phyloP scores from a whole-genome alignment of 2,797 vertebrate species.

The Erethizon dorsatum region DNA sequence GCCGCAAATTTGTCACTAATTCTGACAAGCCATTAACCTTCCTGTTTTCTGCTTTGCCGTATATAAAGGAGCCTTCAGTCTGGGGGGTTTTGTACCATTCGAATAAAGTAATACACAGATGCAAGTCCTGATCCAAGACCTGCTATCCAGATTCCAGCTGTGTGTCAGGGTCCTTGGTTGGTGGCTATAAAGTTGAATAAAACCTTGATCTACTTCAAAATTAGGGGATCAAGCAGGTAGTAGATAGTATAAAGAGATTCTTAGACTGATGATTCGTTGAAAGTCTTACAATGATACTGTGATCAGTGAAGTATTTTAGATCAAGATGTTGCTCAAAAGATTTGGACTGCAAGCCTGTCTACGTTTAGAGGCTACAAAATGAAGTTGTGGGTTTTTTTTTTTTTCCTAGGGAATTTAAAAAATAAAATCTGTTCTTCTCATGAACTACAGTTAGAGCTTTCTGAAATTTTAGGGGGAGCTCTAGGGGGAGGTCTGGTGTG shows the following conservation, averaged over 20 bases:
- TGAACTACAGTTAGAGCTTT: neutral
- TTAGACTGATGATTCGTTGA: neutral
- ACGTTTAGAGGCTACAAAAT: neutral
- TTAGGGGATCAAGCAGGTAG: neutral
- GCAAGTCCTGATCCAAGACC: conserved; percentile 31
- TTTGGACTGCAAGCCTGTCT: neutral
- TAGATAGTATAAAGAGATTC: neutral
- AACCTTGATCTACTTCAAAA: conserved; percentile 69
- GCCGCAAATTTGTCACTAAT: conserved; percentile 81
- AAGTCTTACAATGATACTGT: conserved; percentile 7
- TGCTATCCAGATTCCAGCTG: conserved; percentile 48
- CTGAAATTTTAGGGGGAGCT: neutral
- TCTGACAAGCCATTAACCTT: conserved; percentile 82
- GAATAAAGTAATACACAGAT: conserved; percentile 61
- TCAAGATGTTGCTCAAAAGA: neutral
- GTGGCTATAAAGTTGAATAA: conserved; percentile 42
- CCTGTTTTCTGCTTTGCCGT: conserved; percentile 77
- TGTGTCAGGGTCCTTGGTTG: neutral
- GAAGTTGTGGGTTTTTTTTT: conserved; percentile 38
- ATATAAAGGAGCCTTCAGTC: conserved; percentile 61
- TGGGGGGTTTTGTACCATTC: conserved; percentile 60
- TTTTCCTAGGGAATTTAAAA: conserved; percentile 31
- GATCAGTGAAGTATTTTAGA: conserved; percentile 40
- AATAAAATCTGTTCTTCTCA: neutral
- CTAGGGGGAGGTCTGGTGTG: neutral